These are phyloP conservation scores for Anastrepha obliqua DNA, from an alignment of 1,140 invertebrate species.

Conservation along the genomic window DNA sequence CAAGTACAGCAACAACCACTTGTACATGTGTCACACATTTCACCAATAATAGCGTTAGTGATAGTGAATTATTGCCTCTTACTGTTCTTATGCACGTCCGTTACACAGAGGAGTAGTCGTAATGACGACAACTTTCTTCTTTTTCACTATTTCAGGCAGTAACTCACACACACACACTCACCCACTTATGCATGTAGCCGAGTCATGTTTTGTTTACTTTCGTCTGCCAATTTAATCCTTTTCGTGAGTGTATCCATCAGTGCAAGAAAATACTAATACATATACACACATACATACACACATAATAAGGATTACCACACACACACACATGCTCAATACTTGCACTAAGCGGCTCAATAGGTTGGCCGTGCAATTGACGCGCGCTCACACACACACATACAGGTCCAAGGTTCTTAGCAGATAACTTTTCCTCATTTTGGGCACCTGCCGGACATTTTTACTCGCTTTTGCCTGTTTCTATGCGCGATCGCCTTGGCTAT, in stretches of 20 bases:
- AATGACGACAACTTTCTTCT: neutral
- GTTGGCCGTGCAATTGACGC: neutral
- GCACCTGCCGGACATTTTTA: too few species aligned
- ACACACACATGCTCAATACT: neutral
- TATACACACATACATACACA: neutral
- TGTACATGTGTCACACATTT: neutral
- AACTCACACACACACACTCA: neutral
- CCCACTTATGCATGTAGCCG: neutral
- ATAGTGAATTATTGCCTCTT: constrained; percentile 21
- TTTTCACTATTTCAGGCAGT: neutral
- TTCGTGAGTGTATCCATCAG: neutral
- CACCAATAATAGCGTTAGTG: neutral
- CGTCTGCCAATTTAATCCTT: constrained; percentile 11
- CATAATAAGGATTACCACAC: neutral
- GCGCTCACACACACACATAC: too few species aligned
- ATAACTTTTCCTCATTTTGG: too few species aligned
- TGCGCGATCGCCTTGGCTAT: neutral
- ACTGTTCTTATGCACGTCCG: neutral
- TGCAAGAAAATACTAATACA: too few species aligned
- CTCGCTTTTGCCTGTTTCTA: too few species aligned
- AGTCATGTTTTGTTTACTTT: neutral
- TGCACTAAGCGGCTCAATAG: neutral
- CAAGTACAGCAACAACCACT: neutral
- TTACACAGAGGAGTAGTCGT: neutral
- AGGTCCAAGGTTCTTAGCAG: too few species aligned